Conservation (phyloP, 2,113 vertebrate species). For the Rhombomys opimus region DNA sequence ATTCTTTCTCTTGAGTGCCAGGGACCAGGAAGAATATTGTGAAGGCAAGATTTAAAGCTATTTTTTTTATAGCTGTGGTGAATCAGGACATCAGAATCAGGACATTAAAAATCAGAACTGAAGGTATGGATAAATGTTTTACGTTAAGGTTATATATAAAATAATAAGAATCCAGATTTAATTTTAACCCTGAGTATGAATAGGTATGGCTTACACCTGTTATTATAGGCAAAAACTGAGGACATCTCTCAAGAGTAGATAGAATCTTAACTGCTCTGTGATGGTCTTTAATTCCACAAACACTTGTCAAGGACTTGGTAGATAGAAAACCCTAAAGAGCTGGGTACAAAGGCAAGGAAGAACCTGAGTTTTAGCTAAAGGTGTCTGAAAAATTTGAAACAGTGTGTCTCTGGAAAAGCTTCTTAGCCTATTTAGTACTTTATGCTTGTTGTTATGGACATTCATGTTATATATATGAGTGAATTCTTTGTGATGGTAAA, state of each 20-base stretch:
- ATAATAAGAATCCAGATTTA: not conserved
- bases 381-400: not conserved
- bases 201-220: not conserved
- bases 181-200: not conserved
- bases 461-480: rapidly evolving
- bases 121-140: not conserved
- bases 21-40: too few species aligned
- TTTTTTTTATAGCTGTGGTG: not conserved
- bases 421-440: not conserved
- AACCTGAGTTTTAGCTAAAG: not conserved
- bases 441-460: not conserved
- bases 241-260: not conserved
- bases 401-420: not conserved
- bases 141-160: not conserved
- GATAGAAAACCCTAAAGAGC: rapidly evolving
- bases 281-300: rapidly evolving
- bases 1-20: not conserved
- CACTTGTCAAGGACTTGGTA: not conserved
- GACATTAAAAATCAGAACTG: not conserved
- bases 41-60: not conserved
- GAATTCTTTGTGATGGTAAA: not conserved
- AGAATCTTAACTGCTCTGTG: too few species aligned
- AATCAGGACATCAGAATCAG: too few species aligned
- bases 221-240: not conserved
- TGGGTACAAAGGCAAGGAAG: rapidly evolving